phyloP scores from a whole-genome alignment of 2,113 vertebrate species.

The Narcine bancroftii region DNA sequence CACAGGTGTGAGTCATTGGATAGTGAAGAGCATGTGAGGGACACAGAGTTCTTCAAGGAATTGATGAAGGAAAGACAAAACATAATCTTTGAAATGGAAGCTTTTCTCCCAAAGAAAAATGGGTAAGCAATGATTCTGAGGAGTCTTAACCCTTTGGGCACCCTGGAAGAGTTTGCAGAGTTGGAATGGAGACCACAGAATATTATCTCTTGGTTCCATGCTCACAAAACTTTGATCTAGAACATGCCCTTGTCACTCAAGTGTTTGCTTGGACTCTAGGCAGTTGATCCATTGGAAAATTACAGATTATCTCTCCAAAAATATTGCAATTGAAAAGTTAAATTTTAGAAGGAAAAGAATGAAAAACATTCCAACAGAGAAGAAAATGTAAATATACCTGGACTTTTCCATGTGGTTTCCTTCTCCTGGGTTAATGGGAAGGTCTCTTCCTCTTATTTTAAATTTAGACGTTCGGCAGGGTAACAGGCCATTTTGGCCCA shows the following conservation, averaged over 20 bases:
- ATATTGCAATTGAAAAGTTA: not conserved
- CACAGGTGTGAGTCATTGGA: constrained; percentile 58
- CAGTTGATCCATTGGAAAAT: not conserved
- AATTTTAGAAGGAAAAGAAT: not conserved
- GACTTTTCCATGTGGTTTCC: not conserved
- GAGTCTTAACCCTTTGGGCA: not conserved
- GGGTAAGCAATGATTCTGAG: constrained; percentile 56
- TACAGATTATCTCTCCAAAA: too few relatives aligned
- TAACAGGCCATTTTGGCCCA: too few relatives aligned
- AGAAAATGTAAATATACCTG: not conserved
- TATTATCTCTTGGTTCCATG: not conserved
- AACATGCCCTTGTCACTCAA: not conserved
- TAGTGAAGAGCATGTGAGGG: constrained; percentile 47
- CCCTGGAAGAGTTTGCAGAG: not conserved
- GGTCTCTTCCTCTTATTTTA: not conserved
- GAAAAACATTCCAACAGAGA: not conserved
- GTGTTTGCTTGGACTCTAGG: not conserved
- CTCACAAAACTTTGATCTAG: not conserved
- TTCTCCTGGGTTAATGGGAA: not conserved
- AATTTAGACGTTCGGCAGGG: too few relatives aligned
- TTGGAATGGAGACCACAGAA: not conserved
- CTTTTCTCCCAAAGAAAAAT: constrained; percentile 88
- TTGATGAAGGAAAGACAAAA: constrained; percentile 70
- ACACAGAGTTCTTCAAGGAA: constrained; percentile 59
- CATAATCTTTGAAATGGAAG: constrained; percentile 85